Percentiles rank a stretch among this genome's conserved stretches.
These are phyloP conservation scores for Macrophya alboannulata DNA, from an alignment of 2,888 invertebrate species.

Conservation along the genomic window DNA sequence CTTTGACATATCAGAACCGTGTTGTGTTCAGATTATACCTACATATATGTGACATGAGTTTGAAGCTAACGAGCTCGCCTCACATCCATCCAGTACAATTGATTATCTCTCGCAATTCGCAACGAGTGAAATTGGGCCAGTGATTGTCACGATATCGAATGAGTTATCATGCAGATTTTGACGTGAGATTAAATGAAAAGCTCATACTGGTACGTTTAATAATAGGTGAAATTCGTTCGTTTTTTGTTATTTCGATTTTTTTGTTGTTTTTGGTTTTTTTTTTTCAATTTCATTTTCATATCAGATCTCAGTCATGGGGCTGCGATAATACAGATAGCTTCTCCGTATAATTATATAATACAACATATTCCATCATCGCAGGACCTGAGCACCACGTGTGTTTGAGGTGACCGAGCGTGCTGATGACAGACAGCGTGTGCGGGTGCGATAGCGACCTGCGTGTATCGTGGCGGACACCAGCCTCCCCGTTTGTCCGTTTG, in stretches of 20 bases:
- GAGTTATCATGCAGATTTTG: background rate
- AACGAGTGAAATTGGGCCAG: conserved; percentile 12
- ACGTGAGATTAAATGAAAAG: conserved; percentile 13
- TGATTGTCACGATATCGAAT: conserved; percentile 19
- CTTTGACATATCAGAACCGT: background rate
- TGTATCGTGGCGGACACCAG: conserved; percentile 73
- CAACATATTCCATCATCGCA: conserved; percentile 72
- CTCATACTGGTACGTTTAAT: background rate
- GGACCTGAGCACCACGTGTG: conserved; percentile 70
- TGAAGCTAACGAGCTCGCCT: conserved; percentile 20
- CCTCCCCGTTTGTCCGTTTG: conserved; percentile 57
- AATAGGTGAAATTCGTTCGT: background rate
- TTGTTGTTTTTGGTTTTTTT: background rate
- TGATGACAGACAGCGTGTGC: conserved; percentile 77
- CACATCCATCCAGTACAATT: background rate
- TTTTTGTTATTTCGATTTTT: no score
- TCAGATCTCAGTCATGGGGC: conserved; percentile 18
- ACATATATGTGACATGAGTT: no score
- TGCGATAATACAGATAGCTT: conserved; percentile 65
- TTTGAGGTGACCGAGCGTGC: conserved; percentile 77
- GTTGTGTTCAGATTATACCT: background rate
- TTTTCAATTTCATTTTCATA: background rate
- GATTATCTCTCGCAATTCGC: conserved; percentile 22
- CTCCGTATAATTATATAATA: conserved; percentile 74
- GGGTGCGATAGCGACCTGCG: conserved; percentile 74